These are phyloP conservation scores for Pinna nobilis DNA, from an alignment of 1,140 invertebrate genomes.

Conservation along the genomic window DNA sequence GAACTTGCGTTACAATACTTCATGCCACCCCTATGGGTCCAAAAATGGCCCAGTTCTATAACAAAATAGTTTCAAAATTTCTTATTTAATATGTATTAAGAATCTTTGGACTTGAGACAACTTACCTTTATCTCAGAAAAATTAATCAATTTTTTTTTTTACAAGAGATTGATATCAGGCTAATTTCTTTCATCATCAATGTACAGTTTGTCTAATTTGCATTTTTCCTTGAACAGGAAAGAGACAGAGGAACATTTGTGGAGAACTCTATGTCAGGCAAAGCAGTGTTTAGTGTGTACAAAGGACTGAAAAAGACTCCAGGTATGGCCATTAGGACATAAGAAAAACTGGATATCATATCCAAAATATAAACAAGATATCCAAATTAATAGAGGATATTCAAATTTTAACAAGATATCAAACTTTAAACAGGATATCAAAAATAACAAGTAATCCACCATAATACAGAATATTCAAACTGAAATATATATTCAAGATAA, in stretches of 20 bases:
- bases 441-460: too few relatives aligned
- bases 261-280: slow-evolving; percentile 19
- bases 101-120: too few relatives aligned
- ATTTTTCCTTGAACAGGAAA: slow-evolving; percentile 8
- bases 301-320: slow-evolving; percentile 14
- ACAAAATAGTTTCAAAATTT: too few relatives aligned
- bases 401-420: too few relatives aligned
- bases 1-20: too few relatives aligned
- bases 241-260: slow-evolving; percentile 16
- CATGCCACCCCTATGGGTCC: too few relatives aligned
- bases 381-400: slow-evolving; percentile 1
- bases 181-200: neutral
- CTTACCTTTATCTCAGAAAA: neutral
- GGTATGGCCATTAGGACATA: neutral
- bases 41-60: too few relatives aligned
- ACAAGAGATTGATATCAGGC: neutral
- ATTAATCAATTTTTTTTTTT: neutral
- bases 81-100: too few relatives aligned
- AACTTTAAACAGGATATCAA: too few relatives aligned
- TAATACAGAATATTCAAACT: too few relatives aligned
- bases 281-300: slow-evolving; percentile 20
- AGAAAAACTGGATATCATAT: neutral
- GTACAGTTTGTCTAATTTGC: neutral
- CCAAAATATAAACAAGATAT: neutral
- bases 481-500: too few relatives aligned